Base-by-base conservation (phyloP, 2,888 invertebrate genomes). In the Idaea dimidiata region DNA sequence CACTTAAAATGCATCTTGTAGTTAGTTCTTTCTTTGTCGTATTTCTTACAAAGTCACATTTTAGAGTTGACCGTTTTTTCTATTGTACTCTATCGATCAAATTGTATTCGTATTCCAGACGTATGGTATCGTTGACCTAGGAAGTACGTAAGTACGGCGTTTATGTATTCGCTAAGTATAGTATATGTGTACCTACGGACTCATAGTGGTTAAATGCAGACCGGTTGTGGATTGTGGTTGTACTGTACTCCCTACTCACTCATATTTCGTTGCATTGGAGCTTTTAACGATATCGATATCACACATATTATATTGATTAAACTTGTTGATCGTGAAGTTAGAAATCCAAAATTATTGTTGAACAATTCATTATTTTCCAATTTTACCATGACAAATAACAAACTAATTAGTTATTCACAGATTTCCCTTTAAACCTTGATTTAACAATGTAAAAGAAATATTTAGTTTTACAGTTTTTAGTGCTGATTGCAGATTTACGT, bases 151-250 rank as follows among this genome's bases (percentile, higher is more conserved):
- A 14, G 43, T 43, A 43, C 43, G 10, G 43, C 43, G 43, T 43
- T 43, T 43, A 43, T 43, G 43, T 43, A 43, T 43, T 43, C 43
- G 43, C 43, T 43, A 43, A 43, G 43, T 43, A 43, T 43, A 43
- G 8, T 43, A 43, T 24, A 24, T 1, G 24, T 24, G 24, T 24
- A 24, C 14, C 14, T 14, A 43, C 14, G 14, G 43, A 14, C 14
- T 2, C 33, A 43, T 8, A 14, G 43, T 65, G 60, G 68, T 72
- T 68, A 66, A 67, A 69, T 72, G 71, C 70, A 73, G 76, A 83
- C 81, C 82, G 84, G 83, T 83, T 81, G 79, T 77, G 76, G 78
- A 79, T 82, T 81, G 84, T 81, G 84, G 83, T 83, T 80, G 81
- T 78, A 43, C 43, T 10, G 10, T 43, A 43, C 43, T 43, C 43